Percentiles rank a stretch among this genome's conserved stretches.
phyloP scores from a whole-genome alignment of 2,113 vertebrate genomes.

The Nanorana parkeri region DNA sequence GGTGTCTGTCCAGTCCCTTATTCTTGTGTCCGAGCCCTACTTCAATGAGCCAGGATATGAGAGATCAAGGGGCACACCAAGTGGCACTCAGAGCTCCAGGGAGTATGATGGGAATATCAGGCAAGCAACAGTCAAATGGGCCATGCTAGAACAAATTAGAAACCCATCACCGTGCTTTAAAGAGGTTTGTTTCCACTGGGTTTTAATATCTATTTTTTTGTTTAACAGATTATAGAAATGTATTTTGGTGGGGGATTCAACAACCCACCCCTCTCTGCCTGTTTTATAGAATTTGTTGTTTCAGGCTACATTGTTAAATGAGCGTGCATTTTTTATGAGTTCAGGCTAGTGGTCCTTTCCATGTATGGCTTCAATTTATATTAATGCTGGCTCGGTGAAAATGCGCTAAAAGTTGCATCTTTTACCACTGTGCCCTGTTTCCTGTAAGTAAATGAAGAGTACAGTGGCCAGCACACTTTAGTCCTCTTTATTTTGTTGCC shows the following conservation, averaged over 20 bases:
- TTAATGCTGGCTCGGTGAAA: not conserved
- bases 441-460: constrained; percentile 27
- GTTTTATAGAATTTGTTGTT: not conserved
- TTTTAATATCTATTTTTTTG: not conserved
- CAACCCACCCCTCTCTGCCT: too few species aligned
- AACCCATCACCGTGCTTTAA: constrained; percentile 97
- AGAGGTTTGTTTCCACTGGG: constrained; percentile 79
- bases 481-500: constrained; percentile 57
- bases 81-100: constrained; percentile 95
- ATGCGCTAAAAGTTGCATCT: not conserved
- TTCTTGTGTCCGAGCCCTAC: constrained; percentile 95
- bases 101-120: constrained; percentile 98
- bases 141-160: constrained; percentile 97
- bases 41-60: constrained; percentile 98
- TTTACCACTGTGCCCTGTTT: constrained; percentile 38
- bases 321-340: too few species aligned
- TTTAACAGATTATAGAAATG: not conserved
- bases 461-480: constrained; percentile 43
- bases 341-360: too few species aligned
- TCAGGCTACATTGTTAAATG: not conserved
- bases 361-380: too few species aligned
- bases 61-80: constrained; percentile 92
- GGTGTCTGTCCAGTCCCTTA: constrained; percentile 97
- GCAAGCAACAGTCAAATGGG: constrained; percentile 97
- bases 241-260: too few species aligned